Percentiles rank a stretch among this genome's conserved stretches.
Evolutionary conservation across 2,797 vertebrate genomes (phyloP).

Genomic region (Typhlichthys eigenmanni): DNA sequence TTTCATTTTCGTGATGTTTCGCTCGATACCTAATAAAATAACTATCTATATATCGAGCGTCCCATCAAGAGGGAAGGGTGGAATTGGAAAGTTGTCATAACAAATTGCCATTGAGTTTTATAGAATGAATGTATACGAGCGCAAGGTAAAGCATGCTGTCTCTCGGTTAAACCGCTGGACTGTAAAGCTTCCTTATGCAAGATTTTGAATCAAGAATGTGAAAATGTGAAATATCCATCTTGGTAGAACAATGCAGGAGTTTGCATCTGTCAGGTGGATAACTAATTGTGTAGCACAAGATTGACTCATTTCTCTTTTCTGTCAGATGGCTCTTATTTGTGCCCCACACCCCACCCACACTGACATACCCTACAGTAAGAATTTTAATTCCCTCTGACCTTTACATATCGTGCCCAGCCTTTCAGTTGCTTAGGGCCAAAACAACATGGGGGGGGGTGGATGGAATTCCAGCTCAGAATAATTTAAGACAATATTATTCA

Average conservation of each 20-base stretch:
- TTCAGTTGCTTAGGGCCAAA: conserved; percentile 69
- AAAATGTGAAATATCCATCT: conserved; percentile 32
- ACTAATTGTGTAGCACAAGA: conserved; percentile 32
- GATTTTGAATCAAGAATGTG: conserved; percentile 27
- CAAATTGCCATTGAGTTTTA: conserved; percentile 41
- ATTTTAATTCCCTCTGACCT: conserved; percentile 75
- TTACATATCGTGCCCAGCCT: conserved; percentile 65
- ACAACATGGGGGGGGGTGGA: conserved; percentile 59
- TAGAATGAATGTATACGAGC: conserved; percentile 26
- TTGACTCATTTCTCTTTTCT: conserved; percentile 50
- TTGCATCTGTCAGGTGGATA: conserved; percentile 38
- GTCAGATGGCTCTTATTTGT: conserved; percentile 59
- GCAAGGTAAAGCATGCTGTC: conserved; percentile 19
- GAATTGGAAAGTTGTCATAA: conserved; percentile 56
- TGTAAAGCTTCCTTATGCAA: conserved; percentile 16
- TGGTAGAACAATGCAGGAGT: conserved; percentile 26
- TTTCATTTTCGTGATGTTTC: conserved; percentile 72
- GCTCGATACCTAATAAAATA: conserved; percentile 74
- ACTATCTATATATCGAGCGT: conserved; percentile 71
- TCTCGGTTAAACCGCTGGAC: conserved; percentile 46
- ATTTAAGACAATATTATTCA: conserved; percentile 57
- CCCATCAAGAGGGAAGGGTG: conserved; percentile 53
- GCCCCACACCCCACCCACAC: conserved; percentile 34
- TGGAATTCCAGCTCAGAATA: conserved; percentile 68
- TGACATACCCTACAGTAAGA: conserved; percentile 69